Conservation (phyloP, 2,888 invertebrate genomes). For the Drosophila formosana region DNA sequence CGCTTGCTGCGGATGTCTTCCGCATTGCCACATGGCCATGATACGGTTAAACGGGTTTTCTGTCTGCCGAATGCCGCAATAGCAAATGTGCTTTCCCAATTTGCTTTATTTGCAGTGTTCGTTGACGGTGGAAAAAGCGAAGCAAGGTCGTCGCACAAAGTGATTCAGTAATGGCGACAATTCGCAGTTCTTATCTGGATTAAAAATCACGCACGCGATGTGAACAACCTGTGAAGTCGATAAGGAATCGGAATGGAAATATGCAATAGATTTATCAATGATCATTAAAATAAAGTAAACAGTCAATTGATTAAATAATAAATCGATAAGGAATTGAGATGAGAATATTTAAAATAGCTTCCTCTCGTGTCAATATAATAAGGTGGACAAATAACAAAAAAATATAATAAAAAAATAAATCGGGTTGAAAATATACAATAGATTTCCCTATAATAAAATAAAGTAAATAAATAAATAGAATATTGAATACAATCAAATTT, state of each 20-base stretch:
- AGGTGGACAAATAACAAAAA: too few species aligned
- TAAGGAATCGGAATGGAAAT: neutral
- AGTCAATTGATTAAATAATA: too few species aligned
- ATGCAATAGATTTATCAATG: neutral
- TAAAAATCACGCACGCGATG: too few species aligned
- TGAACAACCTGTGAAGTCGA: neutral
- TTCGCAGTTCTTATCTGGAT: neutral
- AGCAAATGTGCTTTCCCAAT: constrained; percentile 37
- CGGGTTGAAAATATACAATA: too few species aligned
- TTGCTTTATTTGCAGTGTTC: constrained; percentile 25
- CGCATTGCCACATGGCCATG: constrained; percentile 65
- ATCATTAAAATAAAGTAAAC: neutral
- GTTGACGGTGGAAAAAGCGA: constrained; percentile 6
- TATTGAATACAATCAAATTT: too few species aligned
- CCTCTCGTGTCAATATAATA: too few species aligned
- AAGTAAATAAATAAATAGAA: too few species aligned
- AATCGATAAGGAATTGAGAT: too few species aligned
- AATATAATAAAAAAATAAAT: too few species aligned
- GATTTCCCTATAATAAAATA: too few species aligned
- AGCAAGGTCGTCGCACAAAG: constrained; percentile 23
- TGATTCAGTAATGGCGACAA: neutral
- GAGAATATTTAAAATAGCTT: too few species aligned
- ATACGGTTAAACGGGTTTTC: constrained; percentile 67
- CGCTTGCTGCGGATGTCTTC: constrained; percentile 55
- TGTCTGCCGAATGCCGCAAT: constrained; percentile 21